A percentile compares a stretch with the other conserved stretches of the same genome.
phyloP scores from a whole-genome alignment of 2,888 invertebrate genomes.

The Siphlonurus alternatus region DNA sequence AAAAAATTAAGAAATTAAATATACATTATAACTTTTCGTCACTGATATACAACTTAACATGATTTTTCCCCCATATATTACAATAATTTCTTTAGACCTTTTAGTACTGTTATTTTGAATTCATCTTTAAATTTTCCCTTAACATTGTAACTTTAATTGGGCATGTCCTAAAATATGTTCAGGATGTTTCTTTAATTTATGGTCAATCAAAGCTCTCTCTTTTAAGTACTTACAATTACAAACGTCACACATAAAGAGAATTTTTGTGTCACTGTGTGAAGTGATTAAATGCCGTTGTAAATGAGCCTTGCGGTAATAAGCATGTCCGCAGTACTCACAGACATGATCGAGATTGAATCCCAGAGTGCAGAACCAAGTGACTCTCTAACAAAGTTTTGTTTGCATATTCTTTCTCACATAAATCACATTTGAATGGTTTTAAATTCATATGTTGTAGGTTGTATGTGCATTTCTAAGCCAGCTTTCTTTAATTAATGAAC shows the following conservation, averaged over 20 bases:
- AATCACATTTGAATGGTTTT: neutral
- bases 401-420: conserved; percentile 1
- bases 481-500: neutral
- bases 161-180: no score
- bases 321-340: neutral
- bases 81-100: no score
- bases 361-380: conserved; percentile 2
- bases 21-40: no score
- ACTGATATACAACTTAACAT: no score
- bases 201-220: neutral
- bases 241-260: neutral
- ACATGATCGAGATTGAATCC: neutral
- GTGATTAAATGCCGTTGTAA: neutral
- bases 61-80: no score
- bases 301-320: neutral
- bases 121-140: no score
- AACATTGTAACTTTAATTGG: no score
- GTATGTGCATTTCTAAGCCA: no score
- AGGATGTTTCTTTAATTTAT: neutral
- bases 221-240: neutral
- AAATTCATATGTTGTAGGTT: no score
- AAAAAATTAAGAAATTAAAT: no score
- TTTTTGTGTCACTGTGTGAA: neutral
- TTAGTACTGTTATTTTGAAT: no score
- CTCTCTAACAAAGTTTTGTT: neutral